Conservation (phyloP, 2,113 vertebrate genomes). For the Dasyprocta punctata region DNA sequence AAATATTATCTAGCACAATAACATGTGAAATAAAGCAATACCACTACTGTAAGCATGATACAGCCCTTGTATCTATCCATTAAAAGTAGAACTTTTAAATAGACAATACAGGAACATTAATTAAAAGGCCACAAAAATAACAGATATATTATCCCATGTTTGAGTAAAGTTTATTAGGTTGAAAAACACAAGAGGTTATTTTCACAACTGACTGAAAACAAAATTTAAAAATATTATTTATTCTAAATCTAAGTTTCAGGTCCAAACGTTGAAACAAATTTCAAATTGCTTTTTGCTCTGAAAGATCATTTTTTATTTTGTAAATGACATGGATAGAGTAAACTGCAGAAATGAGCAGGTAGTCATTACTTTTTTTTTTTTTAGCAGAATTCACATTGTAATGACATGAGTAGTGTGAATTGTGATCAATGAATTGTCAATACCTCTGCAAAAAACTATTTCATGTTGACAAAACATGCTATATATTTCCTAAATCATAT, state of each 20-base stretch:
- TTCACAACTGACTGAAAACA: background rate
- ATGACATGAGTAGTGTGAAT: background rate
- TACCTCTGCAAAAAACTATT: background rate
- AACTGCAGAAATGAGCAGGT: background rate
- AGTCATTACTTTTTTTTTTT: background rate
- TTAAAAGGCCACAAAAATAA: background rate
- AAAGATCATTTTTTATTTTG: background rate
- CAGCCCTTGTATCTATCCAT: background rate
- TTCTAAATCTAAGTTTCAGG: background rate
- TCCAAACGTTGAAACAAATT: background rate
- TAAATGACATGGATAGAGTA: background rate
- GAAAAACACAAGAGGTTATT: background rate
- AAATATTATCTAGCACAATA: background rate
- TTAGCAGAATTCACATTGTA: background rate
- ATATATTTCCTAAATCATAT: background rate
- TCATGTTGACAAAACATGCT: background rate
- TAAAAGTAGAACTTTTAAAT: background rate
- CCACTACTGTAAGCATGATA: background rate
- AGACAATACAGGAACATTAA: background rate
- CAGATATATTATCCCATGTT: background rate
- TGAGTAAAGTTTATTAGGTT: background rate
- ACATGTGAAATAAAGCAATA: conserved; percentile 11
- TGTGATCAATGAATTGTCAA: conserved; percentile 20
- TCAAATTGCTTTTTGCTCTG: background rate
- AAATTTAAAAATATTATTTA: background rate